Evolutionary conservation across 1,140 invertebrate genomes (phyloP).

Genomic region (Neodiprion pinetum): DNA sequence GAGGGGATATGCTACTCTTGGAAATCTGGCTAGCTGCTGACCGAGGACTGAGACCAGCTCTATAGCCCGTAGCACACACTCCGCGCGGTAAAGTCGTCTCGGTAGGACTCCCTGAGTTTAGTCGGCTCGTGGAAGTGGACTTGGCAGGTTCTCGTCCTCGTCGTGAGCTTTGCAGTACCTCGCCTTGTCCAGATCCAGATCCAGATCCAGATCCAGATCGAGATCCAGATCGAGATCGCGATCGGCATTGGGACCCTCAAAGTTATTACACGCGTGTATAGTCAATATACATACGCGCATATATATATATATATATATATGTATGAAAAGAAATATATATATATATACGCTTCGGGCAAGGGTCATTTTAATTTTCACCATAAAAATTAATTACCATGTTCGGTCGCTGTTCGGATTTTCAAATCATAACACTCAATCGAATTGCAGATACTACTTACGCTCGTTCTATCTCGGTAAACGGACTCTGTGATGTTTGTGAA

Average conservation of each 20-base stretch:
- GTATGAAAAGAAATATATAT: too few species aligned
- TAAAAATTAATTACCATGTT: too few species aligned
- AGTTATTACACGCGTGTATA: neutral
- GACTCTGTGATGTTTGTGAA: too few species aligned
- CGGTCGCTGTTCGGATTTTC: too few species aligned
- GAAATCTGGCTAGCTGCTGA: neutral
- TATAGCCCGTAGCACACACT: neutral
- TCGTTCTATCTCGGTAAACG: too few species aligned
- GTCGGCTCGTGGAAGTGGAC: slow-evolving; percentile 3
- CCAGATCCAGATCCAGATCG: neutral
- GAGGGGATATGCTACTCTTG: neutral
- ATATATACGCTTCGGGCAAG: too few species aligned
- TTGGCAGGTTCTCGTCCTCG: neutral
- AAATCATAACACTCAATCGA: too few species aligned
- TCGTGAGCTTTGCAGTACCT: neutral
- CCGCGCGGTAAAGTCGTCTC: slow-evolving; percentile 1
- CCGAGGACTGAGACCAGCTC: neutral
- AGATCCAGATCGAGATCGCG: neutral
- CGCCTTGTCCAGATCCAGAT: slow-evolving; percentile 1
- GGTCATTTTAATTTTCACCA: too few species aligned
- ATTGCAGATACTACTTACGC: too few species aligned
- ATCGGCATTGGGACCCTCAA: neutral
- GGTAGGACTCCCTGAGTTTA: neutral
- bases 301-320: too few species aligned
- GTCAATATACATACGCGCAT: neutral